Conservation (phyloP, 1,140 invertebrate genomes). For the Nylanderia fulva region DNA sequence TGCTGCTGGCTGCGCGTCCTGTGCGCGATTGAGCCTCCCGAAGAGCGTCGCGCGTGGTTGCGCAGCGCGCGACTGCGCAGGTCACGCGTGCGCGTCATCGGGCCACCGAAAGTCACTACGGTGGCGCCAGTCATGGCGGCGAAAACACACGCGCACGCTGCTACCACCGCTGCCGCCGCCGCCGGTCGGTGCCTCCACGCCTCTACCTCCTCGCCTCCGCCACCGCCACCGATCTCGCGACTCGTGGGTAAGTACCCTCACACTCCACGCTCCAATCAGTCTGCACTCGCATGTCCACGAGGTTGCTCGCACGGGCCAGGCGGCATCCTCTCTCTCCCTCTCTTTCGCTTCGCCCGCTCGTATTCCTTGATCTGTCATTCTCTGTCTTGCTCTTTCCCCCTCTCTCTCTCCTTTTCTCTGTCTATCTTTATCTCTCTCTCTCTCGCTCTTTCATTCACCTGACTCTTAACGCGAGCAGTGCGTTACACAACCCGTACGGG, state of each 20-base stretch:
- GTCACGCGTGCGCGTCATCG: conserved; percentile 52
- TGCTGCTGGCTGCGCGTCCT: conserved; percentile 57
- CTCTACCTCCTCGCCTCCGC: conserved; percentile 70
- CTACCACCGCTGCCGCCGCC: conserved; percentile 68
- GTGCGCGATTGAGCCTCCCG: conserved; percentile 62
- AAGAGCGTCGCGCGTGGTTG: conserved; percentile 41
- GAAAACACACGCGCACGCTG: conserved; percentile 76
- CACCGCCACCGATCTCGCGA: conserved; percentile 76
- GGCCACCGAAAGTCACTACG: conserved; percentile 59
- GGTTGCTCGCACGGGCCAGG: conserved; percentile 81
- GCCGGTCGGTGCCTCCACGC: conserved; percentile 75
- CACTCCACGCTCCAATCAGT: conserved; percentile 83
- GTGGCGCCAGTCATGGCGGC: conserved; percentile 80
- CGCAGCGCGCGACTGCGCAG: conserved; percentile 66
- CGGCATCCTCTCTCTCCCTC: conserved; percentile 79
- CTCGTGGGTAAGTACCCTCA: conserved; percentile 84
- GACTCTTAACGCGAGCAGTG: conserved; percentile 75
- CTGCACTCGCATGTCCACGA: conserved; percentile 85
- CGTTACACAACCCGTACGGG: conserved; percentile 58
- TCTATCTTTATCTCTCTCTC: conserved; percentile 8
- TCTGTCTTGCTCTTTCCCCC: conserved; percentile 23
- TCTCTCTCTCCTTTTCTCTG: not conserved
- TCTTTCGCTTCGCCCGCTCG: conserved; percentile 42
- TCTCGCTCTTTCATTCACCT: conserved; percentile 70
- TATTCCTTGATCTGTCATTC: conserved; percentile 34